Evolutionary conservation across 2,797 vertebrate species (phyloP).

Genomic region (Neosilurus mollespiculum): DNA sequence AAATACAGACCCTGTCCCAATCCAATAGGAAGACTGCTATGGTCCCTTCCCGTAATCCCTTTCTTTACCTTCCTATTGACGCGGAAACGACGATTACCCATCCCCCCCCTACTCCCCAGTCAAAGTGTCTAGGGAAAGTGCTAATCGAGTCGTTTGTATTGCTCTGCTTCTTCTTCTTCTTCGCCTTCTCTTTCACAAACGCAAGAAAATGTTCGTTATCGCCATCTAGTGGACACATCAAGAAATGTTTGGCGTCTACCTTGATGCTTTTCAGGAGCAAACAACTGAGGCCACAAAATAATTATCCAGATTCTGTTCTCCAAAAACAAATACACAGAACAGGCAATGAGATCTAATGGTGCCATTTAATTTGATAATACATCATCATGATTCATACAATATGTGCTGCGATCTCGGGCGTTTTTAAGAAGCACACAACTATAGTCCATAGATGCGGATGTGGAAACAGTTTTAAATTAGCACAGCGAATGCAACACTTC

Average conservation of each 20-base stretch:
- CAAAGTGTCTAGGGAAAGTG: constrained; percentile 32
- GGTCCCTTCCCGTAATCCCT: constrained; percentile 10
- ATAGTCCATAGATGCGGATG: too few relatives aligned
- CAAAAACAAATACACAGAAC: background rate
- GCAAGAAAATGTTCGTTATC: background rate
- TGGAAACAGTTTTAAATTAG: too few relatives aligned
- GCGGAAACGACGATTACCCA: background rate
- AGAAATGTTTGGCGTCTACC: background rate
- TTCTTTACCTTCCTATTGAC: background rate
- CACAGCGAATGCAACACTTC: too few relatives aligned
- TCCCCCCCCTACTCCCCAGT: background rate
- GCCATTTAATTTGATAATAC: background rate
- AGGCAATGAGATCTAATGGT: background rate
- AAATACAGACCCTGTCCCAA: constrained; percentile 26
- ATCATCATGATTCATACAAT: background rate
- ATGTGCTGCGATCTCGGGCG: background rate
- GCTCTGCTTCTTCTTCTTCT: background rate
- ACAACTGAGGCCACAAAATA: too few relatives aligned
- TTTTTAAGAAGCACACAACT: too few relatives aligned
- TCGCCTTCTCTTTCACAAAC: background rate
- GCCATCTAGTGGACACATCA: background rate
- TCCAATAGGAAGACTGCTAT: background rate
- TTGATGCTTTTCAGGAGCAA: background rate
- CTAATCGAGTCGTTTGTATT: background rate
- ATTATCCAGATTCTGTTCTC: background rate